These are phyloP conservation scores for Papilio elwesi DNA, from an alignment of 2,888 invertebrate genomes.

Conservation along the genomic window DNA sequence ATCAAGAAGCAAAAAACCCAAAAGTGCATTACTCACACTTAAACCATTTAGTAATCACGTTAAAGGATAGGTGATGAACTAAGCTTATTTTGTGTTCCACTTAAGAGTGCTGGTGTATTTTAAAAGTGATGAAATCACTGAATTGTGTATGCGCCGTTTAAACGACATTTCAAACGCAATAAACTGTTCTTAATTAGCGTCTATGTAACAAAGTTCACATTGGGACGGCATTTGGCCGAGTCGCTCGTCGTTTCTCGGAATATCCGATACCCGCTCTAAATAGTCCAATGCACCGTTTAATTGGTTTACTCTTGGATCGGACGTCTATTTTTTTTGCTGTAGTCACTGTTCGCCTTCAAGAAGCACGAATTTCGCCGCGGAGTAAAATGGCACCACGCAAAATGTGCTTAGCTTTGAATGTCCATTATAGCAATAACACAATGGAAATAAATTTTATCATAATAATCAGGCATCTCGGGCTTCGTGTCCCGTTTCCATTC, in stretches of 20 bases:
- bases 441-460: too few species aligned
- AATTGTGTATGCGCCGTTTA: neutral
- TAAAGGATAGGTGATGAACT: neutral
- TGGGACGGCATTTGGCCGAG: conserved; percentile 42
- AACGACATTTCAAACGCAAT: conserved; percentile 31
- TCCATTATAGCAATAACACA: too few species aligned
- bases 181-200: conserved; percentile 46
- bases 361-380: neutral
- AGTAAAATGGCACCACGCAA: neutral
- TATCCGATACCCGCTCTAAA: conserved; percentile 52
- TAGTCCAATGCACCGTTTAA: conserved; percentile 52
- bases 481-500: too few species aligned
- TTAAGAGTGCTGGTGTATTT: conserved; percentile 7
- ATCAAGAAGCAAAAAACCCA: too few species aligned
- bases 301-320: conserved; percentile 10
- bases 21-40: too few species aligned
- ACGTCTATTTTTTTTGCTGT: neutral
- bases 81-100: neutral
- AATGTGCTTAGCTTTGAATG: neutral
- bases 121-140: conserved; percentile 7
- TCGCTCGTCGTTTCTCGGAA: conserved; percentile 49
- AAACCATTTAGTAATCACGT: too few species aligned
- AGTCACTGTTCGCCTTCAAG: neutral
- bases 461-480: too few species aligned
- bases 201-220: conserved; percentile 43